Evolutionary conservation across 2,113 vertebrate species (phyloP).

Genomic region (Plectropomus leopardus): DNA sequence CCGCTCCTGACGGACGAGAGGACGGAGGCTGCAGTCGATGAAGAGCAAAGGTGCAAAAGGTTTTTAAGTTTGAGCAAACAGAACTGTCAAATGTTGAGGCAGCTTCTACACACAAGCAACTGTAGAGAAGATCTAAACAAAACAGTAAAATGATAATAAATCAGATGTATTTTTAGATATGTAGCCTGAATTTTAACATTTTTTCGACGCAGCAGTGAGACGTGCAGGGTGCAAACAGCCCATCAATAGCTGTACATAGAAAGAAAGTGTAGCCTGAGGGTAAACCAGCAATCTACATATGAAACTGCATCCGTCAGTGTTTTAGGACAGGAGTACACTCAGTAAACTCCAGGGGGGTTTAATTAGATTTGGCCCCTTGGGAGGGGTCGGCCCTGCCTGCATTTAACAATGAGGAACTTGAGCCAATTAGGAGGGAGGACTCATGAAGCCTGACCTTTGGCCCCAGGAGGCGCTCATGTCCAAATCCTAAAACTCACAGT

Average conservation of each 20-base stretch:
- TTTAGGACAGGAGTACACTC: background rate
- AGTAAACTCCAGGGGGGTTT: constrained; percentile 35
- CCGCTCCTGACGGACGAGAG: constrained; percentile 17
- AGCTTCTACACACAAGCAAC: background rate
- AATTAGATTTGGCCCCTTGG: constrained; percentile 45
- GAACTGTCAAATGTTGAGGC: background rate
- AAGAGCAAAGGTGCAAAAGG: constrained; percentile 34
- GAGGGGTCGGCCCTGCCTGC: constrained; percentile 16
- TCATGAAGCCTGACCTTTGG: constrained; percentile 47
- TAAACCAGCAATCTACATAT: constrained; percentile 32
- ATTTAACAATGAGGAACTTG: constrained; percentile 5
- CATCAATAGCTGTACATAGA: constrained; percentile 12
- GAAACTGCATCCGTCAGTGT: constrained; percentile 29
- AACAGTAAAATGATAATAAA: background rate
- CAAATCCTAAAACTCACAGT: constrained; percentile 12
- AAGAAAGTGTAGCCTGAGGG: constrained; percentile 17
- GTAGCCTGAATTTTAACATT: background rate
- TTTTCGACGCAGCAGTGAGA: background rate
- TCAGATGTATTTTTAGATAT: background rate
- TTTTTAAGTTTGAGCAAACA: constrained; percentile 11
- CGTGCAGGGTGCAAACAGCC: background rate
- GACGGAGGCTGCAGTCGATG: constrained; percentile 11
- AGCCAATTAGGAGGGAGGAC: constrained; percentile 49
- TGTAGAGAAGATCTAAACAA: background rate
- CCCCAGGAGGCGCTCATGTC: background rate